A percentile compares a stretch with the other conserved stretches of the same genome.
phyloP scores from a whole-genome alignment of 2,888 invertebrate genomes.

The Achlya flavicornis region DNA sequence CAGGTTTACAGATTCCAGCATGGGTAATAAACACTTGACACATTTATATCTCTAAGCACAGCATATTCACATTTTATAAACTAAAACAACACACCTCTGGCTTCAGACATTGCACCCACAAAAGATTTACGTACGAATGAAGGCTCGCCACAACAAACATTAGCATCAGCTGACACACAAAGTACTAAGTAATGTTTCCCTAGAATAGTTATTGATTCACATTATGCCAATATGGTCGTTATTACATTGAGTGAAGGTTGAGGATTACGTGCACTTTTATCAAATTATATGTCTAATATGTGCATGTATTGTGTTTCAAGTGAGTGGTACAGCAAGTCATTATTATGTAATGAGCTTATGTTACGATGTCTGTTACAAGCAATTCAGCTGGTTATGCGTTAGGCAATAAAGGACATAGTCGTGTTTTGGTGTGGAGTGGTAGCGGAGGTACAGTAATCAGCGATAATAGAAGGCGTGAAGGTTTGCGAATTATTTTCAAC shows the following conservation, averaged over 20 bases:
- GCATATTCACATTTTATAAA: background rate
- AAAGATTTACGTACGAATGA: slow-evolving; percentile 17
- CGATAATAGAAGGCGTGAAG: background rate
- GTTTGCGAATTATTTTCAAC: background rate
- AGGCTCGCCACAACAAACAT: background rate
- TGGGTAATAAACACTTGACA: background rate
- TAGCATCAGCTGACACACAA: background rate
- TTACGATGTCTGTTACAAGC: background rate
- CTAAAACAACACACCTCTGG: slow-evolving; percentile 26
- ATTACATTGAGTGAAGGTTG: background rate
- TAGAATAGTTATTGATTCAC: background rate
- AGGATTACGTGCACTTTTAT: background rate
- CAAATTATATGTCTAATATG: background rate
- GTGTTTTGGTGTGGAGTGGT: background rate
- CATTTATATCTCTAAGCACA: background rate
- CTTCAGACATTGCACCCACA: slow-evolving; percentile 28
- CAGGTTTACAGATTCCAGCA: background rate
- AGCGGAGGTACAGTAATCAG: background rate
- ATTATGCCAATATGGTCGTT: slow-evolving; percentile 3
- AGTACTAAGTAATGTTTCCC: background rate
- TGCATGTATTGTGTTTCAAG: background rate
- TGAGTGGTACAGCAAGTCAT: background rate
- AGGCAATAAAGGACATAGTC: background rate
- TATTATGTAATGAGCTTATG: background rate
- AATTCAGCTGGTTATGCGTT: background rate